Conservation (phyloP, 2,888 invertebrate genomes). For the Cabera pusaria region DNA sequence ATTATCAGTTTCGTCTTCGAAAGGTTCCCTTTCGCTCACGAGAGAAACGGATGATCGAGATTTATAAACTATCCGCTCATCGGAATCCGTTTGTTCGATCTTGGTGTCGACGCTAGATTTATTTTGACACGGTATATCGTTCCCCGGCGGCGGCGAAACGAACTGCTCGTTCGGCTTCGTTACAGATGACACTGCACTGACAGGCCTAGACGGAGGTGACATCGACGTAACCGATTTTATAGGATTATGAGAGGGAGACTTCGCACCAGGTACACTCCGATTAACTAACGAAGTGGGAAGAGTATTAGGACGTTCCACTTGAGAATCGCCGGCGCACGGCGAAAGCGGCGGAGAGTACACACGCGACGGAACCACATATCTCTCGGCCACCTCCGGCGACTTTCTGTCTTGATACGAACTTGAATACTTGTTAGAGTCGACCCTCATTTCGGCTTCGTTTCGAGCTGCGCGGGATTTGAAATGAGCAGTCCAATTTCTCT, state of each 20-base stretch:
- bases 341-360: conserved; percentile 80
- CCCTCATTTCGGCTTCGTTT: conserved; percentile 58
- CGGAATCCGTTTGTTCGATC: conserved; percentile 36
- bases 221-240: conserved; percentile 60
- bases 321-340: conserved; percentile 84
- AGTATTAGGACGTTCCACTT: conserved; percentile 66
- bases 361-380: conserved; percentile 69
- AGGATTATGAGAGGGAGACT: conserved; percentile 75
- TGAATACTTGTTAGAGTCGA: conserved; percentile 60
- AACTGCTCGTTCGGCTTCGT: conserved; percentile 52
- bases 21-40: conserved; percentile 43
- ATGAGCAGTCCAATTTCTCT: conserved; percentile 96
- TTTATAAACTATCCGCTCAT: conserved; percentile 48
- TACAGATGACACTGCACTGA: conserved; percentile 49
- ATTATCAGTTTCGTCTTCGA: conserved; percentile 39
- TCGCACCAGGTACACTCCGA: conserved; percentile 60
- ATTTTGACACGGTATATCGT: conserved; percentile 51
- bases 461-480: conserved; percentile 88
- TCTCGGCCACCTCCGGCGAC: conserved; percentile 64
- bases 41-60: conserved; percentile 52
- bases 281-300: conserved; percentile 66
- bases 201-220: conserved; percentile 57
- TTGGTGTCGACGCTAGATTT: conserved; percentile 42
- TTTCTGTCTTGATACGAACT: conserved; percentile 64
- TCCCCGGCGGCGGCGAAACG: conserved; percentile 49